Conservation (phyloP, 1,140 invertebrate species). For the Musca vetustissima region DNA sequence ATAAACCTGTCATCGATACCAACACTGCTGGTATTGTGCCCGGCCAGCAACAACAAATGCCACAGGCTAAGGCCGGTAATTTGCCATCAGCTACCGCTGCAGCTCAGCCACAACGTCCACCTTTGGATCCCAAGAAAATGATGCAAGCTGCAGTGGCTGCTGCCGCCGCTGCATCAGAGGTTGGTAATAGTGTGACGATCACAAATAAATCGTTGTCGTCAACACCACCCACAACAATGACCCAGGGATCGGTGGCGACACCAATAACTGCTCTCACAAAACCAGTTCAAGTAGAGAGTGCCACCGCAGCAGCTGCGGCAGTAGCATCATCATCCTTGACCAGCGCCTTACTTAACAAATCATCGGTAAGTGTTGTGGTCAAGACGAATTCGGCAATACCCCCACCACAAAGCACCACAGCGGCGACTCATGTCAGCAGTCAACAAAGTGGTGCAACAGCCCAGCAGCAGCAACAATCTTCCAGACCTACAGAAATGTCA, state of each 20-base stretch:
- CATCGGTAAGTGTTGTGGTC: constrained; percentile 46
- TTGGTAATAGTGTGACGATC: constrained; percentile 36
- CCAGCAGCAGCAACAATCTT: background rate
- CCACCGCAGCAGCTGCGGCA: constrained; percentile 18
- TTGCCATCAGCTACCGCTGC: constrained; percentile 40
- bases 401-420: background rate
- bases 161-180: constrained; percentile 32
- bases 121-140: constrained; percentile 28
- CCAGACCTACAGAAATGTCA: constrained; percentile 7
- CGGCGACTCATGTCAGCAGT: constrained; percentile 3
- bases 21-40: constrained; percentile 74
- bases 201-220: constrained; percentile 27
- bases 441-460: background rate
- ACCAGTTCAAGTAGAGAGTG: constrained; percentile 36
- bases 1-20: constrained; percentile 67
- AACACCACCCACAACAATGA: background rate
- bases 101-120: constrained; percentile 1
- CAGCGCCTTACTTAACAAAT: constrained; percentile 39
- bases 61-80: constrained; percentile 67
- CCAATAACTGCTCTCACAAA: constrained; percentile 42
- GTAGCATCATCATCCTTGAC: constrained; percentile 1
- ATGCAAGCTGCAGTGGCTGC: constrained; percentile 37
- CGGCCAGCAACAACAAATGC: constrained; percentile 62
- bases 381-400: constrained; percentile 37
- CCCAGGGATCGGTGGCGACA: constrained; percentile 21